Conservation (phyloP, 1,140 invertebrate species). For the Aphaenogaster floridana region DNA sequence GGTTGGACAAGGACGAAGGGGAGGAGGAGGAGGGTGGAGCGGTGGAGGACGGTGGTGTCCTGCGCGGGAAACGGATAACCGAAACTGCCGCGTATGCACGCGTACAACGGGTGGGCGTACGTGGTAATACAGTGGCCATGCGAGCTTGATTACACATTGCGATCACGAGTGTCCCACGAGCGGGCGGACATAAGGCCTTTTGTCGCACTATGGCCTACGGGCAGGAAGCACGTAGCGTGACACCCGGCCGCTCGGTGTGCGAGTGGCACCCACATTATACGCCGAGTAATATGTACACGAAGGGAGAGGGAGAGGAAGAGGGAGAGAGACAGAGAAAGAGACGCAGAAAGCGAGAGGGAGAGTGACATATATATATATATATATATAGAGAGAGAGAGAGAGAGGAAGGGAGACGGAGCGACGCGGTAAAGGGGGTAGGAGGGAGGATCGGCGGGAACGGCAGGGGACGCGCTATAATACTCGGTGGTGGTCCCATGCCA, state of each 20-base stretch:
- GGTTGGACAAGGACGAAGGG: slow-evolving; percentile 33
- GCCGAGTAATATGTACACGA: slow-evolving; percentile 79
- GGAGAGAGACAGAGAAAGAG: slow-evolving; percentile 17
- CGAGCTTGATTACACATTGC: slow-evolving; percentile 85
- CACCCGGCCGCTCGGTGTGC: slow-evolving; percentile 78
- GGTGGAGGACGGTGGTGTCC: slow-evolving; percentile 61
- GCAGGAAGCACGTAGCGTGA: slow-evolving; percentile 87
- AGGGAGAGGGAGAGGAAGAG: slow-evolving; percentile 26
- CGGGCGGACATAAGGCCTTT: slow-evolving; percentile 84
- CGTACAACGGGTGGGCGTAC: slow-evolving; percentile 76
- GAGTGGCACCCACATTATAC: slow-evolving; percentile 82
- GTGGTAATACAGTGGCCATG: slow-evolving; percentile 80
- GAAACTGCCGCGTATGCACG: slow-evolving; percentile 72
- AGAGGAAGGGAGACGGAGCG: slow-evolving; percentile 13
- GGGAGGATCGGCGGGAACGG: slow-evolving; percentile 38
- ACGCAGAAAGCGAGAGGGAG: background rate
- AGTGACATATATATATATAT: background rate
- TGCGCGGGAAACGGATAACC: slow-evolving; percentile 72
- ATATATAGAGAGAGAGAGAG: background rate
- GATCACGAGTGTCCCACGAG: slow-evolving; percentile 85
- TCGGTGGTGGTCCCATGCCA: slow-evolving; percentile 78
- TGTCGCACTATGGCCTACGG: slow-evolving; percentile 84
- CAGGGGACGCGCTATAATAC: slow-evolving; percentile 81
- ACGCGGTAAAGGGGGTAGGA: slow-evolving; percentile 31
- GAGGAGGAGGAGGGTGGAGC: slow-evolving; percentile 20